phyloP scores from a whole-genome alignment of 1,140 invertebrate genomes.

The Bombus cullumanus region DNA sequence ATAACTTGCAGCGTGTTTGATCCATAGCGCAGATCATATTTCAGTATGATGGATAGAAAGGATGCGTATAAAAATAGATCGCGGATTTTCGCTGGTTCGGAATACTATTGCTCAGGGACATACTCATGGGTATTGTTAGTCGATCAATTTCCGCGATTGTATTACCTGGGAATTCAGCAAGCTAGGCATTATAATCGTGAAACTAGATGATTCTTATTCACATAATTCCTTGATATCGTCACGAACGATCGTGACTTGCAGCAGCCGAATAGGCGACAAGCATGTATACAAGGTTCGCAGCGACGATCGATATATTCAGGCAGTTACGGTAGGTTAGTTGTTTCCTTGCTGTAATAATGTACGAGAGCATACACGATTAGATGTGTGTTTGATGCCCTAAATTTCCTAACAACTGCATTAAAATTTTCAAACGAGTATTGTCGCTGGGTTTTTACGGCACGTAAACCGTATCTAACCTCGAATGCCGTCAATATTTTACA shows the following conservation, averaged over 20 bases:
- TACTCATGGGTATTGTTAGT: neutral
- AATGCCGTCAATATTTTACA: neutral
- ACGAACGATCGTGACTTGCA: conserved; percentile 13
- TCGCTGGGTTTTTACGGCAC: neutral
- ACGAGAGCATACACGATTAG: conserved; percentile 6
- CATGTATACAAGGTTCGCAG: conserved; percentile 6
- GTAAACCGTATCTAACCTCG: neutral
- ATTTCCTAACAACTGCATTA: conserved; percentile 10
- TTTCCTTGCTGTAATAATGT: conserved; percentile 40
- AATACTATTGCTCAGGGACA: neutral
- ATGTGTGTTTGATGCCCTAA: conserved; percentile 19
- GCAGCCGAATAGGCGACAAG: neutral
- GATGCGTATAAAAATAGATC: neutral
- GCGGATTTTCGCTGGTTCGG: neutral
- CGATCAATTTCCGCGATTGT: neutral
- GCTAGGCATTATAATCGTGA: neutral
- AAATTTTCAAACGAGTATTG: neutral
- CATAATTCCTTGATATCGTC: neutral
- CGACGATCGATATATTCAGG: conserved; percentile 31
- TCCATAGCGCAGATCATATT: neutral
- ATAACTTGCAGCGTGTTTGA: neutral
- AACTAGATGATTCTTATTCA: neutral
- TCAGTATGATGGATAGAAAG: conserved; percentile 1
- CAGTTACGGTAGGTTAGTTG: conserved; percentile 41
- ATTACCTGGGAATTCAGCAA: too few relatives aligned